A percentile compares a stretch with the other conserved stretches of the same genome.
Conservation (phyloP, 1,140 invertebrate species). For the Drosophila pruinosa region DNA sequence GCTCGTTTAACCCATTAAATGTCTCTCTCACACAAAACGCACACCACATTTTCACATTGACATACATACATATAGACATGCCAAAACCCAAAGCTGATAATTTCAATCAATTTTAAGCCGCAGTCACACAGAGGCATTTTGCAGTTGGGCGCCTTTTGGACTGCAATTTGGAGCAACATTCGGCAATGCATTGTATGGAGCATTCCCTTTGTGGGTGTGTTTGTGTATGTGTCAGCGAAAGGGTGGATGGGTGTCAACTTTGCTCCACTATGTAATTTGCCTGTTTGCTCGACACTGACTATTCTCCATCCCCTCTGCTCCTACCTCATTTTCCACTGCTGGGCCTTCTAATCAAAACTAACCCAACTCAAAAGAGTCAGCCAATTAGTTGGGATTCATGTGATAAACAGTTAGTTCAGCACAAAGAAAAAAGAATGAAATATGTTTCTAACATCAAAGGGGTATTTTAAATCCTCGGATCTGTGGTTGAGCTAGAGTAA, state of each 20-base stretch:
- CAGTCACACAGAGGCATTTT: conserved; percentile 66
- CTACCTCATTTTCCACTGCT: background rate
- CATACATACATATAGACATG: conserved; percentile 37
- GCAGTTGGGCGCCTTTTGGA: conserved; percentile 63
- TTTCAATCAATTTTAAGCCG: conserved; percentile 81
- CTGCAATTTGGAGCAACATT: conserved; percentile 50
- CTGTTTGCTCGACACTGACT: conserved; percentile 15
- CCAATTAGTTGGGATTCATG: conserved; percentile 59
- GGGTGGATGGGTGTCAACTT: background rate
- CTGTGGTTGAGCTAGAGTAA: rapidly evolving
- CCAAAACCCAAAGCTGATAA: conserved; percentile 78
- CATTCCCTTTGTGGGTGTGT: background rate
- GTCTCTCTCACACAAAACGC: conserved; percentile 17
- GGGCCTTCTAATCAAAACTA: conserved; percentile 52
- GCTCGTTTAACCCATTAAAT: conserved; percentile 79
- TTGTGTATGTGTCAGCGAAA: background rate
- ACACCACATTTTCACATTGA: background rate
- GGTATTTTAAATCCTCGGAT: background rate
- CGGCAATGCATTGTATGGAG: conserved; percentile 2
- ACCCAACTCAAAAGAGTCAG: conserved; percentile 55
- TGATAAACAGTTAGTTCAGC: conserved; percentile 69
- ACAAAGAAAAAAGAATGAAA: conserved; percentile 44
- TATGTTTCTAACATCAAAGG: background rate
- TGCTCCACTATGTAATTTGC: conserved; percentile 23
- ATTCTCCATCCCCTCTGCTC: background rate